Percentiles rank a stretch among this genome's conserved stretches.
These are phyloP conservation scores for Corythornis cristatus DNA, from an alignment of 2,113 vertebrate genomes.

Conservation along the genomic window DNA sequence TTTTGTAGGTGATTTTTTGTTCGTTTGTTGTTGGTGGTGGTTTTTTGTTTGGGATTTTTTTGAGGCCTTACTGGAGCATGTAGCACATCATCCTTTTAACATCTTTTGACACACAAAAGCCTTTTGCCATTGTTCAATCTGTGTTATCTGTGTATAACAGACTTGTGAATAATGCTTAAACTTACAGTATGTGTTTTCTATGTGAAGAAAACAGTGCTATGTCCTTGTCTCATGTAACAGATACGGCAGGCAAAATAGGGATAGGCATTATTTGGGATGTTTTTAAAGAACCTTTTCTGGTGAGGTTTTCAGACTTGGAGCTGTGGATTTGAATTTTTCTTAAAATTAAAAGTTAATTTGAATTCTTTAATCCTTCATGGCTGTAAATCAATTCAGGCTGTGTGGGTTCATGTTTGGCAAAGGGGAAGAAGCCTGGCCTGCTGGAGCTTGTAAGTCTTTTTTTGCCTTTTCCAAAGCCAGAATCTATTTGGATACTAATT, in stretches of 20 bases:
- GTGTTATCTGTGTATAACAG: not conserved
- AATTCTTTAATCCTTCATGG: not conserved
- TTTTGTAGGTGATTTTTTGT: not conserved
- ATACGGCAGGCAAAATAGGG: not conserved
- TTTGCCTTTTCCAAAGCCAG: not conserved
- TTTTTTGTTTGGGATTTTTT: too few relatives aligned
- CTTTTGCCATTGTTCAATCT: not conserved
- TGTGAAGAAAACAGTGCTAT: not conserved
- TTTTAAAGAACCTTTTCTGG: not conserved
- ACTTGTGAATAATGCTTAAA: not conserved
- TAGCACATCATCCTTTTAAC: not conserved
- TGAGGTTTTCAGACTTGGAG: not conserved
- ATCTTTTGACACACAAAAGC: not conserved
- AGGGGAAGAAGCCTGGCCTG: not conserved
- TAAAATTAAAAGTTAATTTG: not conserved
- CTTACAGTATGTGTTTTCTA: not conserved
- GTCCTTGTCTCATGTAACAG: not conserved
- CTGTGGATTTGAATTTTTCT: not conserved
- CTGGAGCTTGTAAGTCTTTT: not conserved
- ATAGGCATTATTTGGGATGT: fast-evolving
- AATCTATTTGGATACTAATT: not conserved
- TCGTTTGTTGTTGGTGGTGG: not conserved
- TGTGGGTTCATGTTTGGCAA: not conserved
- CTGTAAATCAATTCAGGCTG: not conserved
- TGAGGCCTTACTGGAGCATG: not conserved